Evolutionary conservation across 2,888 invertebrate genomes (phyloP).

Genomic region (Onthophagus sagittarius): DNA sequence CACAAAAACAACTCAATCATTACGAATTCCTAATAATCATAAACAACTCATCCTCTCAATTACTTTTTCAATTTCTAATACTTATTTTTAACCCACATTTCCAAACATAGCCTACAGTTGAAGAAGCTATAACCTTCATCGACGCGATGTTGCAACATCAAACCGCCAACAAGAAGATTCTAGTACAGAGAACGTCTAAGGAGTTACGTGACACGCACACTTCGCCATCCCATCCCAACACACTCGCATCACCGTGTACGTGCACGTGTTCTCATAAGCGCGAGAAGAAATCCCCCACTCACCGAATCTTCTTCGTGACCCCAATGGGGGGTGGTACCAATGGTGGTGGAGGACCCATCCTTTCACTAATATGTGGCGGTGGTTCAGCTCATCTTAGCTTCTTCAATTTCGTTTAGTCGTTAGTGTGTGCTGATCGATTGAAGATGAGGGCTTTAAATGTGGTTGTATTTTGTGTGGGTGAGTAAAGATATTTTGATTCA

Average conservation of each 20-base stretch:
- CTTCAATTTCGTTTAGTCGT: background rate
- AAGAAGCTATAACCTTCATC: background rate
- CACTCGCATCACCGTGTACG: background rate
- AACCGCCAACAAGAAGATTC: background rate
- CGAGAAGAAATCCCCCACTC: background rate
- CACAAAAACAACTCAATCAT: no score
- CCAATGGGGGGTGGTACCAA: background rate
- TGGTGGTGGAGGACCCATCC: constrained; percentile 3
- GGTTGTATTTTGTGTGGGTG: constrained; percentile 1
- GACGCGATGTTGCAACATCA: background rate
- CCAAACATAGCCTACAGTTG: background rate
- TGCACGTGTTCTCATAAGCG: background rate
- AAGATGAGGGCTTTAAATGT: constrained; percentile 5
- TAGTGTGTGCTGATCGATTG: constrained; percentile 4
- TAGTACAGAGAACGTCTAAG: background rate
- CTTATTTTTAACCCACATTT: background rate
- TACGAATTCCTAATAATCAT: background rate
- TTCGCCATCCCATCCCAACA: background rate
- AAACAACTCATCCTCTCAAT: background rate
- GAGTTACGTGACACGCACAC: background rate
- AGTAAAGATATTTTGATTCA: background rate
- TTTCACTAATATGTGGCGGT: background rate
- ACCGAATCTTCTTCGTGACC: background rate
- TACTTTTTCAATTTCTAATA: background rate
- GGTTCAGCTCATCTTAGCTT: background rate